Evolutionary conservation across 2,797 vertebrate genomes (phyloP).

Genomic region (Ataeniobius toweri): DNA sequence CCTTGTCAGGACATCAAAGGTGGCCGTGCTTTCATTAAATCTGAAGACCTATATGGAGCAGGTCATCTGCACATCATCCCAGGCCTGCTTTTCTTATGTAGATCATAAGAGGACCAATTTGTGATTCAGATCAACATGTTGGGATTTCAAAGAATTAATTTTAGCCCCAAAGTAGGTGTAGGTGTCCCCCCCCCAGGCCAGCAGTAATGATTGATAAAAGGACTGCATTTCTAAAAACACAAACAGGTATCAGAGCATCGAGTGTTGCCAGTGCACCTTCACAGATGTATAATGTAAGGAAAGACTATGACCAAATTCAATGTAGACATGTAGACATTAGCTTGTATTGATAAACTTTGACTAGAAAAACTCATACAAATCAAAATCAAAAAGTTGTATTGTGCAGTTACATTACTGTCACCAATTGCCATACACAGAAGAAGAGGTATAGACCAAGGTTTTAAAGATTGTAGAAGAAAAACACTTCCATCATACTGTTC

Average conservation of each 20-base stretch:
- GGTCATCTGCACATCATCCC: constrained; percentile 55
- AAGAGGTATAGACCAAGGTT: too few relatives aligned
- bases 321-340: too few relatives aligned
- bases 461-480: too few relatives aligned
- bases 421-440: too few relatives aligned
- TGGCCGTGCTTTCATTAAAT: constrained; percentile 66
- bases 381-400: too few relatives aligned
- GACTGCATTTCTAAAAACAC: constrained; percentile 23
- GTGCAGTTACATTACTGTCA: too few relatives aligned
- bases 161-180: constrained; percentile 46
- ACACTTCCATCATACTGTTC: too few relatives aligned
- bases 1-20: constrained; percentile 74
- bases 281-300: background rate
- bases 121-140: constrained; percentile 70
- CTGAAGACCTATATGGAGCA: constrained; percentile 50
- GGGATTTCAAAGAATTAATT: constrained; percentile 68
- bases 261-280: background rate
- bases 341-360: too few relatives aligned
- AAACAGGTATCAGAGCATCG: constrained; percentile 24
- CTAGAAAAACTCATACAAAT: too few relatives aligned
- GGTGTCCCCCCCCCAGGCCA: background rate
- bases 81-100: constrained; percentile 70
- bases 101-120: constrained; percentile 72
- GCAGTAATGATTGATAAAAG: constrained; percentile 67
- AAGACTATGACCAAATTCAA: too few relatives aligned